Conservation (phyloP, 2,797 vertebrate genomes). For the Diceros bicornis region DNA sequence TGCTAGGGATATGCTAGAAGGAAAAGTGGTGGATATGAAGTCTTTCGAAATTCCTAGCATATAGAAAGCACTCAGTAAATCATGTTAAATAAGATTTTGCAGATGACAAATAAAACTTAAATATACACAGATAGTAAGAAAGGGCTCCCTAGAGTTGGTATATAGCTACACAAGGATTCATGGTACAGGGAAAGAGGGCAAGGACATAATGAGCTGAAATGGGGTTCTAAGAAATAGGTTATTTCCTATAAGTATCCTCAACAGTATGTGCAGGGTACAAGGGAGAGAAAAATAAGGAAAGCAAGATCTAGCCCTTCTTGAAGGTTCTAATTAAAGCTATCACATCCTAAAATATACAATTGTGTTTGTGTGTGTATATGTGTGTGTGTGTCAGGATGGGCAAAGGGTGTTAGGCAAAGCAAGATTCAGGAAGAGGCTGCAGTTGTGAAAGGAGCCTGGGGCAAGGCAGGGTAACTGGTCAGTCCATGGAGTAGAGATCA, state of each 20-base stretch:
- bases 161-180: background rate
- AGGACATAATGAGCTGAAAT: background rate
- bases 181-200: background rate
- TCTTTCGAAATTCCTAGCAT: background rate
- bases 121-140: background rate
- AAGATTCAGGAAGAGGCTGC: background rate
- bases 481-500: background rate
- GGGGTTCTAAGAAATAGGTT: background rate
- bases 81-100: background rate
- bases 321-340: background rate
- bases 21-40: background rate
- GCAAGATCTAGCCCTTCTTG: background rate
- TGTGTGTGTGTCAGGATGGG: background rate
- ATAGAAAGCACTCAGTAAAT: background rate
- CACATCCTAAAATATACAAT: background rate
- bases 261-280: background rate
- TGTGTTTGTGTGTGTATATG: background rate
- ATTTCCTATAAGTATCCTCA: background rate
- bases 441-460: background rate
- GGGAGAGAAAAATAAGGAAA: background rate
- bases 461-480: background rate
- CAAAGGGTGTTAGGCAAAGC: background rate
- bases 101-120: background rate
- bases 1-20: background rate
- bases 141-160: background rate